Conservation (phyloP, 2,888 invertebrate genomes). For the Dione vanillae region DNA sequence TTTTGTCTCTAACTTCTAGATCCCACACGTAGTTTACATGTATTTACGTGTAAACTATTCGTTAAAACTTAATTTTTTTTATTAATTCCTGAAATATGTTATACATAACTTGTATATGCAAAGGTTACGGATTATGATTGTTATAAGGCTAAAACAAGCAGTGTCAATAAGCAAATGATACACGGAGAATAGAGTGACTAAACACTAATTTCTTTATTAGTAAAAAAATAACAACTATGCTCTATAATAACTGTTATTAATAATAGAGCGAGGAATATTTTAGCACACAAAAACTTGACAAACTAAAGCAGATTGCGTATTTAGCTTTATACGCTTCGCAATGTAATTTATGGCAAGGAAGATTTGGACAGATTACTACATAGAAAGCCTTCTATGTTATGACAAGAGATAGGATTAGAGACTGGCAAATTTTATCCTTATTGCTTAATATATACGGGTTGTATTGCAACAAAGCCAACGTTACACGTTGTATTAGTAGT, state of each 20-base stretch:
- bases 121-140: too few relatives aligned
- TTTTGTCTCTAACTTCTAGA: too few relatives aligned
- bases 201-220: neutral
- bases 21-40: too few relatives aligned
- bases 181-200: neutral
- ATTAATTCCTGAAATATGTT: too few relatives aligned
- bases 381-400: conserved; percentile 42
- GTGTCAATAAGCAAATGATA: neutral
- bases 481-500: conserved; percentile 35
- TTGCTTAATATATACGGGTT: neutral
- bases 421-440: conserved; percentile 15
- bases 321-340: conserved; percentile 33
- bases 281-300: conserved; percentile 22
- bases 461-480: neutral
- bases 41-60: too few relatives aligned
- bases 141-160: too few relatives aligned
- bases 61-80: too few relatives aligned
- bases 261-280: neutral
- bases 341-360: conserved; percentile 36
- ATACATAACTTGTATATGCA: too few relatives aligned
- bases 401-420: conserved; percentile 4
- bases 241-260: neutral
- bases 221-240: neutral
- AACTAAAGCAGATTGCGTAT: conserved; percentile 30
- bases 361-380: conserved; percentile 44